Percentiles rank a stretch among this genome's conserved stretches.
Evolutionary conservation across 2,113 vertebrate genomes (phyloP).

Genomic region (Mustelus asterias): DNA sequence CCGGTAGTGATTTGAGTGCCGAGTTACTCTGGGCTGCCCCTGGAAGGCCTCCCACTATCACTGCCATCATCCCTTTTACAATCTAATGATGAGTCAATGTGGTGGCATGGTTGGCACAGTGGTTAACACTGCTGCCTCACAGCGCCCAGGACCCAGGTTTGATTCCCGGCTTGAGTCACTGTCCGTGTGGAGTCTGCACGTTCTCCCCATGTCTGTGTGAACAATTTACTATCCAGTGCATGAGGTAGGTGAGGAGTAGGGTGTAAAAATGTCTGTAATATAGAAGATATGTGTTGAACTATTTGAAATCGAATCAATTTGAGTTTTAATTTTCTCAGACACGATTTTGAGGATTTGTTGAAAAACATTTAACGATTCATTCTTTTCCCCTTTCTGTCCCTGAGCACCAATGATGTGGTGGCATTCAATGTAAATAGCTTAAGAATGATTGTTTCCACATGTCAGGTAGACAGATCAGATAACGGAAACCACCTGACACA

Average conservation of each 20-base stretch:
- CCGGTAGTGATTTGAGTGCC: not conserved
- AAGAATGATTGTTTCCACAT: constrained; percentile 1
- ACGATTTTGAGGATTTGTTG: not conserved
- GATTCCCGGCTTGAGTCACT: too few relatives aligned
- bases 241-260: not conserved
- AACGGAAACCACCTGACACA: not conserved
- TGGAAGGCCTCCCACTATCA: not conserved
- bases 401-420: not conserved
- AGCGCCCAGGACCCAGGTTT: too few relatives aligned
- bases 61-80: not conserved
- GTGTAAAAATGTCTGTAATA: not conserved
- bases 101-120: too few relatives aligned
- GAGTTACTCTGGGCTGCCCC: not conserved
- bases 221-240: not conserved
- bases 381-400: not conserved
- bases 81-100: not conserved
- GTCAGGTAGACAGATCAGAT: not conserved
- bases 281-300: not conserved
- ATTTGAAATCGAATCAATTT: not conserved
- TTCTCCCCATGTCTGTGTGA: too few relatives aligned
- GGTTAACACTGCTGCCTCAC: too few relatives aligned
- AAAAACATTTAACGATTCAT: too few relatives aligned
- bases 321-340: not conserved
- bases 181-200: too few relatives aligned
- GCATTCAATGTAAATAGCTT: not conserved